Percentiles rank a stretch among this genome's conserved stretches.
These are phyloP conservation scores for Colinus virginianus DNA, from an alignment of 2,113 vertebrate genomes.

Conservation along the genomic window DNA sequence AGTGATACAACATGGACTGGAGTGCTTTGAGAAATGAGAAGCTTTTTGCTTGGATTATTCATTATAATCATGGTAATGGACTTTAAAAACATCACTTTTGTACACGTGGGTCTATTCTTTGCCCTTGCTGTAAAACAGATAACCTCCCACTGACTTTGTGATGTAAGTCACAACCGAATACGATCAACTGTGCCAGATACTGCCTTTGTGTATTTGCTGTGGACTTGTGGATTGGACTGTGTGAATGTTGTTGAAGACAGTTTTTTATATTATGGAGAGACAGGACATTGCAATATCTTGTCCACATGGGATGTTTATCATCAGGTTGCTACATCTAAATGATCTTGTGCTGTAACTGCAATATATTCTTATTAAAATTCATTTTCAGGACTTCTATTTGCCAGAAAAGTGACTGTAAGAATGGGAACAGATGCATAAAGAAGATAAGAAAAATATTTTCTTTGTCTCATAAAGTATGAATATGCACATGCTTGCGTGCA, in stretches of 20 bases:
- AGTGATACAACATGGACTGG: not conserved
- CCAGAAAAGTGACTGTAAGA: not conserved
- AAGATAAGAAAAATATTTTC: not conserved
- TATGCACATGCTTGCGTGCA: not conserved
- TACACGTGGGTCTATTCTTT: not conserved
- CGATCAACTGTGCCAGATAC: not conserved
- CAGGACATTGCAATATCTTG: not conserved
- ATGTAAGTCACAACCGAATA: not conserved
- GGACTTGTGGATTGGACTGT: not conserved
- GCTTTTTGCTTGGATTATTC: slow-evolving; percentile 44
- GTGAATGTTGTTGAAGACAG: not conserved
- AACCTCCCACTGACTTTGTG: not conserved
- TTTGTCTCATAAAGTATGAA: not conserved
- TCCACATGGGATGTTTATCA: rapidly evolving
- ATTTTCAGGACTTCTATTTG: not conserved
- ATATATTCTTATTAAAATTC: not conserved
- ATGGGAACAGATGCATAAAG: not conserved
- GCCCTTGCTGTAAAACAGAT: not conserved
- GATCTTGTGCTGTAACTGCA: not conserved
- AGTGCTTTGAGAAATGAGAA: slow-evolving; percentile 22
- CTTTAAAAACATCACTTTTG: not conserved
- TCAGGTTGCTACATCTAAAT: not conserved
- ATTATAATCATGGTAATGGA: slow-evolving; percentile 27
- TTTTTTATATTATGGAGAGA: not conserved
- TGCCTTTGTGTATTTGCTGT: not conserved